Conservation (phyloP, 2,113 vertebrate genomes). For the Nycticebus coucang region DNA sequence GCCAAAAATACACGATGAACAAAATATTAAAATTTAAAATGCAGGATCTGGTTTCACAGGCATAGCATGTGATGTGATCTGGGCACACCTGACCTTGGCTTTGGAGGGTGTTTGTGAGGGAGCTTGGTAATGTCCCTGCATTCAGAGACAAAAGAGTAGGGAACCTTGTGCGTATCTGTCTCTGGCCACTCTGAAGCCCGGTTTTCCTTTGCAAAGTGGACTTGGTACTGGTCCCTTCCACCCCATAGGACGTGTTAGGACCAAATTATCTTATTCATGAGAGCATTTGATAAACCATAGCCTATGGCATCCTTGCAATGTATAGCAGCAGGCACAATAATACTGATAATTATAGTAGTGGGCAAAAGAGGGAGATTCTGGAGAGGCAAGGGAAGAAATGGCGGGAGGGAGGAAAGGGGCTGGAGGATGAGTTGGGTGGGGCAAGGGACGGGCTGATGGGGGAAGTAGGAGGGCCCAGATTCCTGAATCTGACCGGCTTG, state of each 20-base stretch:
- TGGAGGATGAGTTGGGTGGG: neutral
- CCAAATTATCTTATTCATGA: neutral
- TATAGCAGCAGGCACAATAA: neutral
- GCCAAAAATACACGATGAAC: neutral
- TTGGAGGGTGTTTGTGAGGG: neutral
- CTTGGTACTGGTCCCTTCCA: neutral
- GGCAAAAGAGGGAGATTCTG: rapidly evolving
- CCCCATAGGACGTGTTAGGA: neutral
- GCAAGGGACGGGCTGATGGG: neutral
- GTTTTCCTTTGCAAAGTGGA: neutral
- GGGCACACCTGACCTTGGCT: neutral
- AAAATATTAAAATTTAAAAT: neutral
- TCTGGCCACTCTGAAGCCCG: neutral
- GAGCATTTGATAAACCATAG: neutral
- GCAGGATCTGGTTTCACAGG: neutral
- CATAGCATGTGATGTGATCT: rapidly evolving
- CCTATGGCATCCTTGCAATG: neutral
- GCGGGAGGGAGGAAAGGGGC: neutral
- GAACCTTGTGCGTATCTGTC: rapidly evolving
- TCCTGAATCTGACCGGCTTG: neutral
- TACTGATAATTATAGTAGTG: no score
- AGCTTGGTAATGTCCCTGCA: rapidly evolving
- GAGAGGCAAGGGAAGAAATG: neutral
- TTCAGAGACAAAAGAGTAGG: neutral
- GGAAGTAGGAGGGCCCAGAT: neutral